A percentile compares a stretch with the other conserved stretches of the same genome.
Evolutionary conservation across 2,888 invertebrate species (phyloP).

Genomic region (Thysanoteuthis rhombus): DNA sequence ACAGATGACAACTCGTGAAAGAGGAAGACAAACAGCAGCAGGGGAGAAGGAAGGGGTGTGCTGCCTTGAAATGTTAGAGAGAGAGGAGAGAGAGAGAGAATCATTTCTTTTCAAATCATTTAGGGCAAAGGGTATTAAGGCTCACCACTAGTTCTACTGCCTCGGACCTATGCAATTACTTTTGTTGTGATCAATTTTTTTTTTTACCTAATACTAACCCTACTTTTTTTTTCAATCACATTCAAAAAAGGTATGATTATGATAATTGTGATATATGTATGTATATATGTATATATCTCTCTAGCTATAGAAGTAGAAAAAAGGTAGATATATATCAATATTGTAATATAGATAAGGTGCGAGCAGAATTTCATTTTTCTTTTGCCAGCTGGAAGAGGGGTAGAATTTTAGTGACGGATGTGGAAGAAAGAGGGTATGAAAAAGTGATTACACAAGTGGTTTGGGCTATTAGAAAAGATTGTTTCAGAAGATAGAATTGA

Average conservation of each 20-base stretch:
- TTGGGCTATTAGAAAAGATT: neutral
- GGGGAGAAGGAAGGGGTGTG: neutral
- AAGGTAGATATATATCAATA: neutral
- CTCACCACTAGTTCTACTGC: neutral
- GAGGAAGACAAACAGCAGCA: neutral
- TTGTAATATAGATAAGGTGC: neutral
- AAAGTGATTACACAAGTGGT: neutral
- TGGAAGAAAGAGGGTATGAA: neutral
- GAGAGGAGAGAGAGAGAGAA: too few species aligned
- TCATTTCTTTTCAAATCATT: neutral
- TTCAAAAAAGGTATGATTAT: neutral
- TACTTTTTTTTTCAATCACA: neutral
- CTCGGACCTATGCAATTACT: neutral
- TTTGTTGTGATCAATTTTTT: neutral
- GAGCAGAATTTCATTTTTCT: neutral
- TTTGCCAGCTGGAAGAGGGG: neutral
- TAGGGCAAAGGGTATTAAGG: neutral
- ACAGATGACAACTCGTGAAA: neutral
- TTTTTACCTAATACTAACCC: conserved; percentile 12
- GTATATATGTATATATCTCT: too few species aligned
- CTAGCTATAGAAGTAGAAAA: neutral
- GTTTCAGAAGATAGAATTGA: too few species aligned
- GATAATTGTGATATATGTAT: neutral
- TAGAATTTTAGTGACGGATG: neutral
- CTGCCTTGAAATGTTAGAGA: neutral